phyloP scores from a whole-genome alignment of 2,113 vertebrate genomes.

The Fulica atra region DNA sequence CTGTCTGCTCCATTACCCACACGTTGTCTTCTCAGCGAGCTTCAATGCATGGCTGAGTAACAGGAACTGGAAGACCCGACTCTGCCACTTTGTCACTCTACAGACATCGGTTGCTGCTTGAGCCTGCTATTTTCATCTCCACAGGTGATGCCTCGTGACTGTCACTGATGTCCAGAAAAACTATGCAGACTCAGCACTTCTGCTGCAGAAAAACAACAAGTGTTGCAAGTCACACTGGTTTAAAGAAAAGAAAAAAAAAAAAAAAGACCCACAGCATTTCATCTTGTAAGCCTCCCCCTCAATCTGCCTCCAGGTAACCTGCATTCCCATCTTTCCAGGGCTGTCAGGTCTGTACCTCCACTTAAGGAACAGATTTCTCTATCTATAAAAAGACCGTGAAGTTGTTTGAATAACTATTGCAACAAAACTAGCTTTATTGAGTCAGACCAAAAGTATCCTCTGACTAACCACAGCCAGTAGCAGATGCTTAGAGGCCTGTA shows the following conservation, averaged over 20 bases:
- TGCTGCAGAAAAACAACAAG: not conserved
- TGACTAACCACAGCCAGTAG: not conserved
- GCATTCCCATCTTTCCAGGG: not conserved
- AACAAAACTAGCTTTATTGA: slow-evolving; percentile 7
- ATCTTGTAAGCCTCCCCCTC: not conserved
- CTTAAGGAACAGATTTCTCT: not conserved
- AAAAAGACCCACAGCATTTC: not conserved
- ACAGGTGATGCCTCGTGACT: not conserved
- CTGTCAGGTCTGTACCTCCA: not conserved
- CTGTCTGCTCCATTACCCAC: not conserved
- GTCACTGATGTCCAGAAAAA: not conserved
- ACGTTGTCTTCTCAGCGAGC: not conserved
- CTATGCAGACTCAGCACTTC: not conserved
- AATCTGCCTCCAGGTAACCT: not conserved
- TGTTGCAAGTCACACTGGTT: not conserved
- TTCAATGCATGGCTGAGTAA: not conserved
- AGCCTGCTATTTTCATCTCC: not conserved
- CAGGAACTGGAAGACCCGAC: not conserved
- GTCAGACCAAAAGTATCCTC: not conserved
- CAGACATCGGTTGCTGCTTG: not conserved
- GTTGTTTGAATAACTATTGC: not conserved
- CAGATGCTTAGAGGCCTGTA: not conserved
- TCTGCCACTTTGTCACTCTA: not conserved
- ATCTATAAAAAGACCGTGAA: not conserved
- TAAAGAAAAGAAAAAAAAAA: not conserved